phyloP scores from a whole-genome alignment of 2,797 vertebrate genomes.

The Coregonus sp. region DNA sequence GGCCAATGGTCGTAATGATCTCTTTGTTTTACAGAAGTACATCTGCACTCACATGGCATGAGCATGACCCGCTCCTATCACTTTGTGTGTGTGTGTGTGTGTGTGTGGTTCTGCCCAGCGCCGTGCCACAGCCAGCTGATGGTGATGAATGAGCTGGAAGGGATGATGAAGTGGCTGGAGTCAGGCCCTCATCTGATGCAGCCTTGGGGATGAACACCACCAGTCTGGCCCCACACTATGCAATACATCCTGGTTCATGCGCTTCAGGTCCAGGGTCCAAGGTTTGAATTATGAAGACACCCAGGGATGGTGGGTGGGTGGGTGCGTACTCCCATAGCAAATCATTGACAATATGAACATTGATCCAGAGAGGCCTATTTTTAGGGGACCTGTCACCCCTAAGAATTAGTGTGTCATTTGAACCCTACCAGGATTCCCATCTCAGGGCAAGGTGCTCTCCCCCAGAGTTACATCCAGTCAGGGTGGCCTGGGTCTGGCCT shows the following conservation, averaged over 20 bases:
- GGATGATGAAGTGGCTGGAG: conserved; percentile 39
- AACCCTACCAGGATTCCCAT: background rate
- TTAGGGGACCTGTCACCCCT: too few species aligned
- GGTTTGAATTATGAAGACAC: too few species aligned
- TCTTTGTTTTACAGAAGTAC: background rate
- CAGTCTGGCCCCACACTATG: background rate
- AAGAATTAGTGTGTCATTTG: background rate
- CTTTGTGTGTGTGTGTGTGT: conserved; percentile 8
- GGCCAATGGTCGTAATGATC: background rate
- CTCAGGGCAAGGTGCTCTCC: background rate
- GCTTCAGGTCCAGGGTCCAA: too few species aligned
- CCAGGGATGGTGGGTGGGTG: too few species aligned
- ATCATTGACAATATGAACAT: background rate
- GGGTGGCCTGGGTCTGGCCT: background rate
- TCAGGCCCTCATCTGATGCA: conserved; percentile 20
- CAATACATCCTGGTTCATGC: background rate
- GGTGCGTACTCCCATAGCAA: background rate
- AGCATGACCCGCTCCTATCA: conserved; percentile 17
- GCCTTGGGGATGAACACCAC: conserved; percentile 21
- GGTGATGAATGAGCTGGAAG: conserved; percentile 38
- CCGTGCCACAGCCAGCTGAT: conserved; percentile 7
- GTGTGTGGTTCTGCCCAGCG: background rate
- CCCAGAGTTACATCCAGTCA: background rate
- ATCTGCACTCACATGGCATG: conserved; percentile 19
- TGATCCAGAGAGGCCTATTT: background rate